Evolutionary conservation across 2,113 vertebrate species (phyloP), one percentile per base, ranked within the genome.

Genomic region (Arothron firmamentum): DNA sequence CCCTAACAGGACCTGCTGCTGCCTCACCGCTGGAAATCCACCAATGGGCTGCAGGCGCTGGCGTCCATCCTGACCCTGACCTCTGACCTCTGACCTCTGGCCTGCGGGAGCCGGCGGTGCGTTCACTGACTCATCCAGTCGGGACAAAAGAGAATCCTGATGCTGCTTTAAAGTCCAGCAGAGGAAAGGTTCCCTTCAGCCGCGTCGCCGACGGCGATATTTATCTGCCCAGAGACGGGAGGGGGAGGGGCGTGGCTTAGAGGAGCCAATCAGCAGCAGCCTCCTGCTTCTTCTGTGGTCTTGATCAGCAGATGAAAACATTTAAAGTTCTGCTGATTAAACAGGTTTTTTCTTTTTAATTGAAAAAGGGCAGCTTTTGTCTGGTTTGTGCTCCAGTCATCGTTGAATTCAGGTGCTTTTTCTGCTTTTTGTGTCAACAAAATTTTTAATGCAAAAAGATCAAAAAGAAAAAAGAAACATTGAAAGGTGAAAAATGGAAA

Each of bases 11-110:
- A n/a, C n/a, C n/a, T n/a, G n/a, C n/a, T n/a, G n/a, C n/a, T n/a
- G n/a, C n/a, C 79, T 78, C 72, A 86, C 88, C 74, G 62, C 34
- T 79, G 79, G 21, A 76, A 62, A 47, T 60, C 59, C 16, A 88
- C 19, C 67, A 70, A 47, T 72, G 74, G 2, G 81, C 72, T 2
- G 47, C 77, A 65, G 67, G 16, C 74, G 70, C 67, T 77, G 74
- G 83, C 57, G 56, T 90, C 86, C 88, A 86, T 85, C 62, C 34
- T 67, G 54, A 43, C 19, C 43, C 54, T 11, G 62, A 12, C 25
- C 14, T 43, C 21, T 23, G 21, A 23, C 21, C 21, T 23, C 21
- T 11, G 62, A 12, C 25, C 14, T 43, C 21, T 23, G 21, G 3
- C 21, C 21, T 23, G 2, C 21, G 21, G 21, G 21, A 23, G 21